phyloP scores from a whole-genome alignment of 2,797 vertebrate genomes.

The Jordanella pulchra region DNA sequence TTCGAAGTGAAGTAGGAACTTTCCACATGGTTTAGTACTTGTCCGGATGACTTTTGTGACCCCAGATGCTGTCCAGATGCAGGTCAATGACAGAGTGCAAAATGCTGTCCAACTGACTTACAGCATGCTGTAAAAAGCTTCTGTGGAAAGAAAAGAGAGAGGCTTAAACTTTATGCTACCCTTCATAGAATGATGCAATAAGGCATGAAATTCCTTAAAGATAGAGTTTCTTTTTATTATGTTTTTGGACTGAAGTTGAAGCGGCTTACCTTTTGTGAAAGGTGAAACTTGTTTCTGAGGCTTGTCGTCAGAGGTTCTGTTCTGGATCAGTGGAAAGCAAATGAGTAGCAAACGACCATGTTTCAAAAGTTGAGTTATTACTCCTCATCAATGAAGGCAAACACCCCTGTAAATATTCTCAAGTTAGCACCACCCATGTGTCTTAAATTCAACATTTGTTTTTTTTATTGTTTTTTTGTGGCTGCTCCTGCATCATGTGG shows the following conservation, averaged over 20 bases:
- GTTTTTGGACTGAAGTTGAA: slow-evolving; percentile 41
- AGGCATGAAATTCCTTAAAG: slow-evolving; percentile 47
- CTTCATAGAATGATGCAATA: slow-evolving; percentile 47
- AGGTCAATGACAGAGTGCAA: slow-evolving; percentile 69
- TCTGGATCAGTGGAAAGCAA: slow-evolving; percentile 57
- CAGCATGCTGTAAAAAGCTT: slow-evolving; percentile 67
- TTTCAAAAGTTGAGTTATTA: slow-evolving; percentile 60
- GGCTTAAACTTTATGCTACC: slow-evolving; percentile 51
- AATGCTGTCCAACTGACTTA: slow-evolving; percentile 77
- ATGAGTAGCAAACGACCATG: slow-evolving; percentile 38
- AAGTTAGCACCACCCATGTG: slow-evolving; percentile 26
- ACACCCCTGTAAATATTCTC: slow-evolving; percentile 37
- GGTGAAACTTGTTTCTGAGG: slow-evolving; percentile 41
- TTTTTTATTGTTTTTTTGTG: background rate
- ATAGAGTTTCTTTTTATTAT: slow-evolving; percentile 47
- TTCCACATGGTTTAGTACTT: slow-evolving; percentile 81
- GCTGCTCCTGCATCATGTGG: slow-evolving; percentile 31
- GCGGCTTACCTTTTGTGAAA: slow-evolving; percentile 50
- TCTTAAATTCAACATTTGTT: slow-evolving; percentile 17
- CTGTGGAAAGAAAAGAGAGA: slow-evolving; percentile 38
- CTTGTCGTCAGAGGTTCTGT: slow-evolving; percentile 61
- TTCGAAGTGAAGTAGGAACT: slow-evolving; percentile 57
- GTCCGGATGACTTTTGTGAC: slow-evolving; percentile 67
- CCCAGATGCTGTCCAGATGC: slow-evolving; percentile 85
- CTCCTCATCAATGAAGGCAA: slow-evolving; percentile 41